These are phyloP conservation scores for Pelochelys cantorii DNA, from an alignment of 2,797 vertebrate genomes.

Conservation along the genomic window DNA sequence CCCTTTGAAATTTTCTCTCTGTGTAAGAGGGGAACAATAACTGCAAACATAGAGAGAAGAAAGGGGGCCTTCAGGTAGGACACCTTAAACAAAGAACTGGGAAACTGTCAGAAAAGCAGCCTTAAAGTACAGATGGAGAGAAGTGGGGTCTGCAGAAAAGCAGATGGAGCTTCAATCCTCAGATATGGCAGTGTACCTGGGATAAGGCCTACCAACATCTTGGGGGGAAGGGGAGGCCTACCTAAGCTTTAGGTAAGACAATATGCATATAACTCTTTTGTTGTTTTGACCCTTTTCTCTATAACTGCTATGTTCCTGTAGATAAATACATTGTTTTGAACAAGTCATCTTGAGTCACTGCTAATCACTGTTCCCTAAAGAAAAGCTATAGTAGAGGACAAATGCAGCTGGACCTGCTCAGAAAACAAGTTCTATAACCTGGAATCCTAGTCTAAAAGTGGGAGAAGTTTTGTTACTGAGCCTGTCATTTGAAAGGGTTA, in stretches of 20 bases:
- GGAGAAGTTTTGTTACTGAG: neutral
- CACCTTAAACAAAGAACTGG: neutral
- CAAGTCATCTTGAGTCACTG: neutral
- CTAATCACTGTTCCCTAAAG: neutral
- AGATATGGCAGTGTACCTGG: neutral
- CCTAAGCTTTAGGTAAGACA: neutral
- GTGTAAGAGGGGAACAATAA: neutral
- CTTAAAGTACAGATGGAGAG: neutral
- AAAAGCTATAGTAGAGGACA: neutral
- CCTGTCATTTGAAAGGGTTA: neutral
- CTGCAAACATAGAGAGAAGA: neutral
- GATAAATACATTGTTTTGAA: neutral
- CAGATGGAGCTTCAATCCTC: neutral
- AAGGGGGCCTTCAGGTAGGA: neutral
- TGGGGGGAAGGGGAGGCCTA: neutral
- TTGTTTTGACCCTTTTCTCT: neutral
- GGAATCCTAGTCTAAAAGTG: neutral
- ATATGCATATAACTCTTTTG: neutral
- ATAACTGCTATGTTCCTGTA: neutral
- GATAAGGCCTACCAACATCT: neutral
- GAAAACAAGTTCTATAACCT: neutral
- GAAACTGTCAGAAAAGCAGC: neutral
- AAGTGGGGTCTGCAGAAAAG: neutral
- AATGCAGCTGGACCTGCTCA: neutral
- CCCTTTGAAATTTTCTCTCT: neutral